These are phyloP conservation scores for Calameuta filiformis DNA, from an alignment of 2,888 invertebrate genomes.

Conservation along the genomic window DNA sequence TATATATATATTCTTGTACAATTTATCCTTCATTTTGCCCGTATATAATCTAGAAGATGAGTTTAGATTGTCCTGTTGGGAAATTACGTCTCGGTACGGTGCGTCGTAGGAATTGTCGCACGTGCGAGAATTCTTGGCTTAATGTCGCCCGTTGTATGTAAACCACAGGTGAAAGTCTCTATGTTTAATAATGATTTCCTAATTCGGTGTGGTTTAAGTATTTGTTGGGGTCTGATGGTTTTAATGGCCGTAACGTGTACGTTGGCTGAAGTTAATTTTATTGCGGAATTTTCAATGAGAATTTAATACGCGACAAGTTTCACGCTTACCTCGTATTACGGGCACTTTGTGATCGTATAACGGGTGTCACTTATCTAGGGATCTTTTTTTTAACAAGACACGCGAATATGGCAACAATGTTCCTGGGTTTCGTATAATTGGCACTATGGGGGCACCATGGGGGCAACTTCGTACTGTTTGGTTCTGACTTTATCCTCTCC, in stretches of 20 bases:
- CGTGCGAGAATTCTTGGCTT: background rate
- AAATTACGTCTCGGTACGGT: background rate
- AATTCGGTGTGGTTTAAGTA: background rate
- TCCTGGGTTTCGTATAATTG: slow-evolving; percentile 50
- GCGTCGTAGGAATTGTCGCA: background rate
- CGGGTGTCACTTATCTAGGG: background rate
- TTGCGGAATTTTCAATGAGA: background rate
- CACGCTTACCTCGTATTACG: background rate
- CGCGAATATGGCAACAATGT: slow-evolving; percentile 39
- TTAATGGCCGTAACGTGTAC: background rate
- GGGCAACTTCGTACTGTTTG: slow-evolving; percentile 23
- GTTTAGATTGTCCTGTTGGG: background rate
- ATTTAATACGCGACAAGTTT: background rate
- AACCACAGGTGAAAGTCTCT: background rate
- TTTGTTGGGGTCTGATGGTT: background rate
- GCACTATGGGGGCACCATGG: slow-evolving; percentile 45
- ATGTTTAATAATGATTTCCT: background rate
- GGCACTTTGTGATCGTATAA: background rate
- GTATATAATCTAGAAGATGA: background rate
- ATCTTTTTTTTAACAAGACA: background rate
- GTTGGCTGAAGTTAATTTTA: background rate
- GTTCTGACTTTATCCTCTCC: background rate
- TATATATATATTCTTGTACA: background rate
- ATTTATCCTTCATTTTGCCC: background rate
- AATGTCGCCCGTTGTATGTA: background rate